Conservation (phyloP, 1,140 invertebrate genomes). For the Bactericera cockerelli region DNA sequence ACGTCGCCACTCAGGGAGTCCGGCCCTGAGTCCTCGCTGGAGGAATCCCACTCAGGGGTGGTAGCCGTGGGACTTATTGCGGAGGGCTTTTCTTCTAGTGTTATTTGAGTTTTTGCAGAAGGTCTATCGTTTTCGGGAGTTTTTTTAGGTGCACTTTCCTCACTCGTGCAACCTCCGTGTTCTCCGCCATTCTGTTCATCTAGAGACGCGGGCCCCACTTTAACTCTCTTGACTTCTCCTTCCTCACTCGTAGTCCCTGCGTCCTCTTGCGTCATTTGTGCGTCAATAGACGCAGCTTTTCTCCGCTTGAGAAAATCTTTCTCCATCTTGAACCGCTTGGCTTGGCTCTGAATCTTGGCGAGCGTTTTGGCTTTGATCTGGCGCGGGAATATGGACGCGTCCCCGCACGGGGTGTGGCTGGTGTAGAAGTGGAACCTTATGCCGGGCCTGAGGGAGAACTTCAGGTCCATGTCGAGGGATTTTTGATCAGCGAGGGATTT, state of each 20-base stretch:
- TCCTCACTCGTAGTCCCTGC: too few relatives aligned
- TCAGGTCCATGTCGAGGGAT: background rate
- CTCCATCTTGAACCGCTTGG: conserved; percentile 6
- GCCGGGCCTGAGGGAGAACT: conserved; percentile 29
- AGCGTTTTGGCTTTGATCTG: conserved; percentile 16
- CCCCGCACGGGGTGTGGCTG: conserved; percentile 81
- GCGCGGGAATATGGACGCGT: conserved; percentile 66
- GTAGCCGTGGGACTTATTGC: too few relatives aligned
- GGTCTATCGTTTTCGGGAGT: too few relatives aligned
- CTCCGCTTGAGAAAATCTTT: conserved; percentile 9
- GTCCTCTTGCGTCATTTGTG: too few relatives aligned
- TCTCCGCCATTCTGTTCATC: too few relatives aligned
- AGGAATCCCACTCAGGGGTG: background rate
- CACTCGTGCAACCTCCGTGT: too few relatives aligned
- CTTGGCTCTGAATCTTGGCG: conserved; percentile 22
- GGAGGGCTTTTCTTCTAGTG: too few relatives aligned
- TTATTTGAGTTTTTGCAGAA: too few relatives aligned
- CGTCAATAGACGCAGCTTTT: background rate
- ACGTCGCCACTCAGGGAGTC: conserved; percentile 26
- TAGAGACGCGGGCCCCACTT: too few relatives aligned
- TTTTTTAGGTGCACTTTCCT: too few relatives aligned
- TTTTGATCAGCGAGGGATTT: conserved; percentile 24
- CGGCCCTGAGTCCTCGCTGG: background rate
- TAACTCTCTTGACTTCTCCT: too few relatives aligned
- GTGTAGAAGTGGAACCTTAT: conserved; percentile 72